Base-by-base conservation (phyloP, 92 coral and sea anemone genomes). In the Anthopleura xanthogrammica region DNA sequence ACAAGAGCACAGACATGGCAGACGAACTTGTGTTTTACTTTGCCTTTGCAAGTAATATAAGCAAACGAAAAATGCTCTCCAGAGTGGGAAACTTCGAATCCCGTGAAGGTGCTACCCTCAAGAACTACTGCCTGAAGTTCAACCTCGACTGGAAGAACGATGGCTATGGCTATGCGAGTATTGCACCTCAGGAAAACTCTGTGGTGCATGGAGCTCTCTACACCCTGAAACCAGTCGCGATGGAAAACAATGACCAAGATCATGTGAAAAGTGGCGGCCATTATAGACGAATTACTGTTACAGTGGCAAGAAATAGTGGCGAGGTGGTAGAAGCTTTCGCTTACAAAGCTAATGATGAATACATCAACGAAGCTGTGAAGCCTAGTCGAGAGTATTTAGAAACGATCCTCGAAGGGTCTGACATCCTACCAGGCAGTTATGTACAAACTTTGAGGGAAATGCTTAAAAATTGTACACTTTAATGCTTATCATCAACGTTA, bases 131-230 rank as follows among this genome's bases (percentile, higher is more conserved):
- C 22, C 82, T 91, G 0, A 79, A 62, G 13, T 91, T 91, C 72
- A 79, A 77, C 73, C 3, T 13, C 17, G 75, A 70, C 57, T 83
- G 94, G 87, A 85, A 88, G 24, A 76, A 79, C 56, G 92, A 91
- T 74, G 94, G 94, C 2, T 85, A 60, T 76, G 94, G 83, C 9
- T 88, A 85, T 60, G 90, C 80, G 7, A 91, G 85, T 48, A 88
- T 91, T 42, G 85, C 29, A 16, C 88, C 83, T 43, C 92, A 88
- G 20, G 75, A 80, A 50, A 72, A 43, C 41, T 91, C 90, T 1
- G 83, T 23, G 4, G 90, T 91, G 39, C 66, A 88, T 58, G 94
- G 92, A 12, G 94, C 92, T 4, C 48, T 91, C 75, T 88, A 91
- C 85, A 66, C 79, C 7, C 85, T 92, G 48, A 77, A 85, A 54